Evolutionary conservation across 2,888 invertebrate genomes (phyloP), one percentile per base, ranked within the genome.

Genomic region (Noctua janthe): DNA sequence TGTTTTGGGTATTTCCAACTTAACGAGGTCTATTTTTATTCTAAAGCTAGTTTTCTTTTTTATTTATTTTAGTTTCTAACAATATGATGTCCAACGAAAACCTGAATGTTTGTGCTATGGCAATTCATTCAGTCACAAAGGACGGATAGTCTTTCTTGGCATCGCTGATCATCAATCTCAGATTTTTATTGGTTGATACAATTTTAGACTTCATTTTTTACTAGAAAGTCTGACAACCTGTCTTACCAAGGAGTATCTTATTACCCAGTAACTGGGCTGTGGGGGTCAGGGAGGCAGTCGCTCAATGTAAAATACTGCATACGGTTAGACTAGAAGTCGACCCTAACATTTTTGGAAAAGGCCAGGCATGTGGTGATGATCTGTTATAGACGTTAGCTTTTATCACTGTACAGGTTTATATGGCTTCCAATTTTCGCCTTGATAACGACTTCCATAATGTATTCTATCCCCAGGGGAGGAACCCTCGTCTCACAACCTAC

Each of bases 1-100:
- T 54, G 59, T n/a, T 86, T 73, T 83, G 66, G 77, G 83, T 73
- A 54, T 82, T 84, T 86, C 82, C 82, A 69, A 17, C 1, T 23
- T 8, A 23, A 20, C 35, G 51, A 29, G 17, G 13, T 67, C 64
- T 64, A 56, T 66, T 54, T 43, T 29, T 51, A 2, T 49, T 71
- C 2, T 23, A 13, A 47, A 17, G 11, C 29, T 43, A 51, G 23
- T 39, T 67, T 56, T 71, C n/a, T 1, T 3, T 66, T 54, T 62
- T 62, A 29, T 43, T 20, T 43, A 13, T 49, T 47, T 49, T 64
- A 29, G 29, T 13, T 2, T 13, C 2, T 29, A 35, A 35, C 17
- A 35, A 35, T 35, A 8, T 64, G 4, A 1, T n/a, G n/a, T 64
- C 1, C 15, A 7, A 6, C 62, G 15, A 35, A 35, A 35, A 35